These are phyloP conservation scores for Pangasianodon hypophthalmus DNA, from an alignment of 2,113 vertebrate genomes.

Conservation along the genomic window DNA sequence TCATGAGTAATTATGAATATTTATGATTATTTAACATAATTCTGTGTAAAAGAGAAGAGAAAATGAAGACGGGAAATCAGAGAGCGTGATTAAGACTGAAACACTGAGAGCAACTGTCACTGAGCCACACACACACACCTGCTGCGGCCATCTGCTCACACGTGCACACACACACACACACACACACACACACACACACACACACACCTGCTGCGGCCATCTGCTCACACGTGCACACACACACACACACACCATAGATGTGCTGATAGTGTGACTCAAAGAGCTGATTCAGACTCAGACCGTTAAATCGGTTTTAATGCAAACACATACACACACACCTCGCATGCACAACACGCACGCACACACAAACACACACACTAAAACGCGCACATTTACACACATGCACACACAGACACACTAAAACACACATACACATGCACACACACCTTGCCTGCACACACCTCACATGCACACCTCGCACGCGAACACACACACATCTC, in stretches of 20 bases:
- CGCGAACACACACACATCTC: neutral
- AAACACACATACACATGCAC: neutral
- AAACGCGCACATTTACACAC: neutral
- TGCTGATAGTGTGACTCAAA: conserved; percentile 13
- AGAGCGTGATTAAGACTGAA: conserved; percentile 28
- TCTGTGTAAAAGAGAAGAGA: neutral
- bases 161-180: neutral
- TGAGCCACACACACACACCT: conserved; percentile 43
- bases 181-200: conserved; percentile 17
- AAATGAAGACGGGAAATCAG: neutral
- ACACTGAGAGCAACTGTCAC: conserved; percentile 38
- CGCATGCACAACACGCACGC: neutral
- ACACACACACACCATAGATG: conserved; percentile 15
- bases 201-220: conserved; percentile 8
- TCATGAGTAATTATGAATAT: neutral
- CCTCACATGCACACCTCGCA: neutral
- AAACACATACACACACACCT: conserved; percentile 27
- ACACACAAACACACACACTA: neutral
- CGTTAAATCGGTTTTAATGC: conserved; percentile 25
- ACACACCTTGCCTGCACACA: too few relatives aligned
- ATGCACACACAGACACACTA: neutral
- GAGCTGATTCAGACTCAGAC: conserved; percentile 18
- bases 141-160: conserved; percentile 58
- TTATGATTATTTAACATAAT: neutral
- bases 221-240: neutral